Evolutionary conservation across 2,888 invertebrate genomes (phyloP), one percentile per base, ranked within the genome.

Genomic region (Leptopilina drosophilae): DNA sequence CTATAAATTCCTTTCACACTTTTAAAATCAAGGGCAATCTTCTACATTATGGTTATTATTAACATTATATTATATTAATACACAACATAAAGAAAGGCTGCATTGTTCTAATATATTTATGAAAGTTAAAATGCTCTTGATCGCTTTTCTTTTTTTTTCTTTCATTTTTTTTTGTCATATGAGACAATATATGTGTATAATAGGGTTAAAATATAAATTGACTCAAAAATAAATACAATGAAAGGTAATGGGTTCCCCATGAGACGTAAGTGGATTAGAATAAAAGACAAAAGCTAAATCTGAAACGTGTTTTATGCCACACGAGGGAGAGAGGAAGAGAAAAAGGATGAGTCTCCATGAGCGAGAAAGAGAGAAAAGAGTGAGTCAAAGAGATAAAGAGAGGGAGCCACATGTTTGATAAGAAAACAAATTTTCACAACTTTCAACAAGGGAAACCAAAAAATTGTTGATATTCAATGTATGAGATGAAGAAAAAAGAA

Each of bases 201-300:
- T 15, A 56, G 46, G 33, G 20, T 64, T 33, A 42, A 49, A 56
- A 59, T 76, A 56, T 40, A 56, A 56, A 56, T 33, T 42, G 59
- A 33, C 15, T 26, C 2, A 53, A 66, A 65, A 76, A 69, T 40
- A 75, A 66, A 59, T 42, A 53, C 42, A 66, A 66, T 33, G 14
- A 69, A 53, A 69, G 14, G 14, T 69, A 69, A 69, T 69, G 53
- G 53, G 69, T 49, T 69, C 53, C 69, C 69, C 20, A 53, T 46
- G 26, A 69, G 49, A 69, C 49, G 49, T 69, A 69, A 69, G 67
- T 69, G 67, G 67, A 69, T 69, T 69, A 69, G 49, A 49, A 49
- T 14, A 69, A 14, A 69, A 69, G 67, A 69, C 67, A 69, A 69
- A 69, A 69, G 67, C 67, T 53, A 69, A 69, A 69, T 26, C 46